Evolutionary conservation across 2,797 vertebrate genomes (phyloP), one percentile per base, ranked within the genome.

Genomic region (Jordanella pulchra): DNA sequence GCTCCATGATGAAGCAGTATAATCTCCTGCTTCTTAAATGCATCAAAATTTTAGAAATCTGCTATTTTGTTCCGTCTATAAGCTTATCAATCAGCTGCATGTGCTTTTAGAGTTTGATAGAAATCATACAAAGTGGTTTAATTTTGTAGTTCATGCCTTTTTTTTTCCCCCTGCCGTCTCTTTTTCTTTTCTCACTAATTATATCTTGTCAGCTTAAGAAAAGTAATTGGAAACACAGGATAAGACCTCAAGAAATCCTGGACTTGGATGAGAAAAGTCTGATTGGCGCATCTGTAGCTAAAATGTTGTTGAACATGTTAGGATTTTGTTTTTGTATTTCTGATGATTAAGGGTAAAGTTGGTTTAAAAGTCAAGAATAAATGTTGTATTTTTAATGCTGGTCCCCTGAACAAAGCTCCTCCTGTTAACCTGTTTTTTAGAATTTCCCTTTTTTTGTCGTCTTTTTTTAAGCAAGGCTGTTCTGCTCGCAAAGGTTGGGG

Each of bases 401-500:
- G 68, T 71, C 44, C 55, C 17, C 55, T 73, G 74, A 81, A 47
- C 45, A 30, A 51, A 66, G 75, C 74, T 80, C 64, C n/a, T 63
- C 35, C 39, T 39, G 35, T 61, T 61, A 30, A 42, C 30, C 35
- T 69, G 47, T 73, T 56, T 32, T 25, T 67, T 54, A 63, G 35
- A 12, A 2, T 21, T 28, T 65, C 28, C 7, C 56, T 25, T 5
- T 72, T 63, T 23, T 18, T 18, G 6, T 12, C 53, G 9, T 39
- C 27, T n/a, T 54, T 28, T 28, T 30, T 69, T 53, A 23, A 30
- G 4, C 54, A 15, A 9, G 25, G 27, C 18, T 47, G 54, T 30
- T 13, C 47, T 69, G 66, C 77, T 44, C 5, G 9, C 4, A 47
- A 79, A 72, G 73, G 80, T 73, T 82, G 78, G 28, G 35, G 75